Evolutionary conservation across 2,888 invertebrate genomes (phyloP), one percentile per base, ranked within the genome.

Genomic region (Diogma glabrata): DNA sequence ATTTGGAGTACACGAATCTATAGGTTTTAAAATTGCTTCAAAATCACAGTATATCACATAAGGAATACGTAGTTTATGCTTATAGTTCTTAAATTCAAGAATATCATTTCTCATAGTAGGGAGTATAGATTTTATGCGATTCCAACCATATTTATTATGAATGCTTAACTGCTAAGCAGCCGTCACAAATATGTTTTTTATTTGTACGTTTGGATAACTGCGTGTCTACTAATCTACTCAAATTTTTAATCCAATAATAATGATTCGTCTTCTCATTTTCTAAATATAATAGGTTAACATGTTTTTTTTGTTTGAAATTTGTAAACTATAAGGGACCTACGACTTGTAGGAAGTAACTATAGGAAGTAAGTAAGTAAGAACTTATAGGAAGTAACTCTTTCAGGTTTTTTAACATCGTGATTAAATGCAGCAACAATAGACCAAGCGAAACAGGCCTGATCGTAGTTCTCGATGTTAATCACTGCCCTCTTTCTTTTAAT

Each of bases 171-270:
- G 52, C 17, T 51, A 58, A 30, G 58, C 45, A 24, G 58, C 58
- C 56, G 58, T 58, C 8, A 60, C 58, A 26, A 53, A 60, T 47
- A 58, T 59, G 52, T 58, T 59, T 51, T 61, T 59, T 16, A 47
- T 38, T 8, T 49, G 50, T 9, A 23, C 53, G 14, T 53, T 56
- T 45, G 55, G 53, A 4, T 49, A 46, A 14, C 59, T 36, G 33
- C 2, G 7, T 6, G 16, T 16, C 9, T 33, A 33, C 12, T 33
- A 33, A n/a, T 38, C 38, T 38, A 16, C 16, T 16, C 10, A 38
- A 38, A 16, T 38, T 38, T 16, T 38, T 38, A 19, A 38, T 38
- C 38, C 38, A 38, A 16, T 19, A 38, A 38, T 38, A 38, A 9
- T 38, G 38, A 38, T 38, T 38, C 9, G 8, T 7, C 2, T 38